Conservation (phyloP, 2,888 invertebrate genomes). For the Cheilosia vernalis region DNA sequence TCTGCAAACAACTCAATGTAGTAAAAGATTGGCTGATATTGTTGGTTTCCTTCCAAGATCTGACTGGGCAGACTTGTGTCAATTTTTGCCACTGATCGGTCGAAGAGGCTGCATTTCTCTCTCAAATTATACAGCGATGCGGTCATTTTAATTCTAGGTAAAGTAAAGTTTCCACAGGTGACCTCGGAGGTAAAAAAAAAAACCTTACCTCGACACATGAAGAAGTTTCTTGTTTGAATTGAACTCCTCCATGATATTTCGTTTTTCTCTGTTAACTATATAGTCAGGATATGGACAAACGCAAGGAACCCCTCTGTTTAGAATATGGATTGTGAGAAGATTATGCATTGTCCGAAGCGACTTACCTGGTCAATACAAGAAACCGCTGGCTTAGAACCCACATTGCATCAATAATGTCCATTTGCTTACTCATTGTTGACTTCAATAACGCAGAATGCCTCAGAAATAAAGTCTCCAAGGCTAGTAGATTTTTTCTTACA, state of each 20-base stretch:
- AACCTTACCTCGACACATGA: constrained; percentile 21
- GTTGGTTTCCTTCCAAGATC: constrained; percentile 39
- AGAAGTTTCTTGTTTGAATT: constrained; percentile 16
- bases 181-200: not conserved
- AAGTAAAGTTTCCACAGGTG: not conserved
- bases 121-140: constrained; percentile 28
- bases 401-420: constrained; percentile 26
- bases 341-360: no score
- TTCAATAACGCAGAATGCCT: constrained; percentile 12
- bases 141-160: constrained; percentile 13
- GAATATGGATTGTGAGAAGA: not conserved
- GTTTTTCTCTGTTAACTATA: constrained; percentile 16
- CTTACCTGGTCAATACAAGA: constrained; percentile 52
- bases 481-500: not conserved
- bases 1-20: constrained; percentile 59
- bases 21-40: constrained; percentile 41
- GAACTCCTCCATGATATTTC: constrained; percentile 2
- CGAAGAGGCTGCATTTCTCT: constrained; percentile 28
- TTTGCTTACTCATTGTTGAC: not conserved
- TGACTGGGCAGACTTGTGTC: constrained; percentile 29
- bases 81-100: constrained; percentile 23
- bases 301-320: constrained; percentile 45
- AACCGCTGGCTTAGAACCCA: constrained; percentile 42
- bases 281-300: constrained; percentile 43
- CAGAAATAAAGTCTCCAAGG: constrained; percentile 14